Base-by-base conservation (phyloP, 2,888 invertebrate genomes). In the Ceraclea dissimilis region DNA sequence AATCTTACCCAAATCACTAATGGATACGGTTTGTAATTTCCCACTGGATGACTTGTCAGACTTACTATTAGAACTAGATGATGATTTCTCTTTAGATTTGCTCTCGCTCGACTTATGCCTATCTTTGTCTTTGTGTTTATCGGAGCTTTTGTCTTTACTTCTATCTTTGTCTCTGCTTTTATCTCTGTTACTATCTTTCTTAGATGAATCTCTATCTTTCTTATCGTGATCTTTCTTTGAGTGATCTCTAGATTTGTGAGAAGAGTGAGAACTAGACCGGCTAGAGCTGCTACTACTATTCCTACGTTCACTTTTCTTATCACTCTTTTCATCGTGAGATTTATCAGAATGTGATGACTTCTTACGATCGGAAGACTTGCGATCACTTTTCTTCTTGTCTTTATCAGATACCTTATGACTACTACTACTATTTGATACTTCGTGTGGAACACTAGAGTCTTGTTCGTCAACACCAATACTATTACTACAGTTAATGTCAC, bases 1-100 rank as follows among this genome's bases (percentile, higher is more conserved):
- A 65, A 90, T 90, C 72, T 87, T 86, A 1, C 88, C 88, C 21
- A 90, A 70, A 72, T 87, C 88, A 64, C 84, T 84, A 56, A 89
- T 75, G 19, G 86, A 81, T 53, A 83, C 84, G 5, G 83, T 79
- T 66, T 80, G 79, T 8, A 83, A 67, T 69, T 87, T 86, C 26
- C 85, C 82, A 31, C 85, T 82, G 10, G 82, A 85, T 81, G 67
- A 85, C 87, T 59, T 86, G 8, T 39, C 16, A 31, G 6, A 8
- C 11, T 31, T 31, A 39, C 39, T 39, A 13, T 5, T 82, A 85
- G 33, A 75, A 61, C 72, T 77, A 49, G 70, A 72, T 62, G 71
- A 71, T 57, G 68, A 69, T 60, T 69, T 73, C 47, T 74, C 72
- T 58, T 69, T 68, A 62, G 61, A 56, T 13, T 39, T 68, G 62